These are phyloP conservation scores for Mus pahari DNA, from an alignment of 2,113 vertebrate species.

Conservation along the genomic window DNA sequence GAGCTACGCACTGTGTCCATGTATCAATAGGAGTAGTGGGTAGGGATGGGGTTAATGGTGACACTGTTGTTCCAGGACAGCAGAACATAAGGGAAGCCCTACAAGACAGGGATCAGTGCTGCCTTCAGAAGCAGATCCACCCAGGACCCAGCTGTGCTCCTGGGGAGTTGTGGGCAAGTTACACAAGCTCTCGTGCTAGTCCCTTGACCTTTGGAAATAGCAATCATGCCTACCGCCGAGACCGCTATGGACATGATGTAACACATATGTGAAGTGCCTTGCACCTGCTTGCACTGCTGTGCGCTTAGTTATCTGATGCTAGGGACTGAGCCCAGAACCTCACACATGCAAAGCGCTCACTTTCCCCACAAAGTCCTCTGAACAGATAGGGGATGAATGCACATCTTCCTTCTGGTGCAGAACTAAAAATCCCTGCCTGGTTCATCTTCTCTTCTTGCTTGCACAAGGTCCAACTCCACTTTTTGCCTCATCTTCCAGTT, in stretches of 20 bases:
- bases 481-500: slow-evolving; percentile 33
- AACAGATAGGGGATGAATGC: accelerated
- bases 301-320: too few species aligned
- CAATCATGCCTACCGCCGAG: background rate
- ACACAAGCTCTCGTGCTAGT: background rate
- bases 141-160: background rate
- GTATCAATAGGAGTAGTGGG: slow-evolving; percentile 59
- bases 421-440: background rate
- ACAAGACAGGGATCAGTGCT: too few species aligned
- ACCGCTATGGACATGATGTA: background rate
- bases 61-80: accelerated
- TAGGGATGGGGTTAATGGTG: background rate
- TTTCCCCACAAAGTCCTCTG: background rate
- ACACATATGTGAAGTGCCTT: background rate
- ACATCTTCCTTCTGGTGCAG: background rate
- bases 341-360: background rate
- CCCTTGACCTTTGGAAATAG: background rate
- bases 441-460: background rate
- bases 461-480: background rate
- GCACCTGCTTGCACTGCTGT: background rate
- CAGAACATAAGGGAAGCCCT: background rate
- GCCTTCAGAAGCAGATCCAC: background rate
- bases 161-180: background rate
- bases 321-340: background rate
- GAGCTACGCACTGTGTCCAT: background rate